Base-by-base conservation (phyloP, 2,797 vertebrate genomes). In the Triplophysa bombifrons region DNA sequence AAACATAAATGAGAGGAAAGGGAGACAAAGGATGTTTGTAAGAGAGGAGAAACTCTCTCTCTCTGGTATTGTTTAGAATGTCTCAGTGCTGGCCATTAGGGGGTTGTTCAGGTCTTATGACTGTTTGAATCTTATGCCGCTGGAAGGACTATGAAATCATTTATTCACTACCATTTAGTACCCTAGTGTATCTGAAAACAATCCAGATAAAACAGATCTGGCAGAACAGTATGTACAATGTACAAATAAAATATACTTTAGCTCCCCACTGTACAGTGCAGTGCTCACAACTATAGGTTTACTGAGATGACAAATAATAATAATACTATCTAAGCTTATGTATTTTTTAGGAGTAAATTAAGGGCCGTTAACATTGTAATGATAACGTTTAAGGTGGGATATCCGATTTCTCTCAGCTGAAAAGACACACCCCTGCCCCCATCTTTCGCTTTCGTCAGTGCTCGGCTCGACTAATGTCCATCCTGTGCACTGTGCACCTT, bases 41-140 rank as follows among this genome's bases (percentile, higher is more conserved):
- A 16, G 30, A 41, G 30, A 65, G 14, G n/a, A 41, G 63, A 17
- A 17, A 65, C 38, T 41, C 22, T 22, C 22, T 22, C 22, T 22
- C 22, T 22, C 9, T 34, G 63, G 63, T 65, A 17, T 41, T 65
- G n/a, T 30, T 65, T 34, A 41, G 19, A 65, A 41, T 41, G 30
- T 34, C 8, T 65, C 34, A 65, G 9, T 65, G 34, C 63, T 41
- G 30, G 3, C 30, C 34, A 65, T 65, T 41, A 65, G 34, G 34
- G 63, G 63, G 63, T 65, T 65, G 63, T 65, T 65, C 20, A 65
- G 30, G 63, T n/a, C 19, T 41, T 12, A n/a, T 34, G 34, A 65
- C 12, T 41, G 19, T 27, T 22, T 41, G 17, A 41, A 34, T 65
- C 30, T 38, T 8, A 65, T 41, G 30, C 9, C 38, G 10, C 34